phyloP scores from a whole-genome alignment of 2,888 invertebrate genomes.

The Agrochola circellaris region DNA sequence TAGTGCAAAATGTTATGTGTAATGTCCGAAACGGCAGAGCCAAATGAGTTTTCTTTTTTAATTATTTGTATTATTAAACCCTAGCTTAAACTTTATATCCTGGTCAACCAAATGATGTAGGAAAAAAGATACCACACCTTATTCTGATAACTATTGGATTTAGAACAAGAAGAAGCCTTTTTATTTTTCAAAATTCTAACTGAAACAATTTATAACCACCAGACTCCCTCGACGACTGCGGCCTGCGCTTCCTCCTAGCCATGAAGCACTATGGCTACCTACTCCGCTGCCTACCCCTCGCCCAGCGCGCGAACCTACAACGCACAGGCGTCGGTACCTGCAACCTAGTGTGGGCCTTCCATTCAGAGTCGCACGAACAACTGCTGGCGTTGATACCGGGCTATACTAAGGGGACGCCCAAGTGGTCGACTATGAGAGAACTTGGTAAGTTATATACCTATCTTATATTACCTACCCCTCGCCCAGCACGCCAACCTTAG shows the following conservation, averaged over 20 bases:
- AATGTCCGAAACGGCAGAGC: not conserved
- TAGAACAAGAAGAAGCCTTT: not conserved
- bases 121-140: not conserved
- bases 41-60: not conserved
- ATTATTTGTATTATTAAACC: not conserved
- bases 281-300: slow-evolving; percentile 97
- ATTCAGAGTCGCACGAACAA: slow-evolving; percentile 99
- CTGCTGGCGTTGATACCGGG: slow-evolving; percentile 97
- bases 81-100: not conserved
- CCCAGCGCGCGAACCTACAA: slow-evolving; percentile 96
- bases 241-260: slow-evolving; percentile 97
- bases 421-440: slow-evolving; percentile 97
- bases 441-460: slow-evolving; percentile 90
- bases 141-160: not conserved
- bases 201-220: slow-evolving; percentile 32
- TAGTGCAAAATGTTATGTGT: not conserved
- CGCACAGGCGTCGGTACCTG: slow-evolving; percentile 96
- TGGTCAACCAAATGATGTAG: not conserved
- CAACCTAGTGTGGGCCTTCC: slow-evolving; percentile 99
- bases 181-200: not conserved
- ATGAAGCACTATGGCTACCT: slow-evolving; percentile 99
- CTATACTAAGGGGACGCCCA: slow-evolving; percentile 95
- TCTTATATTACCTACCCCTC: not conserved
- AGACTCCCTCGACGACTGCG: slow-evolving; percentile 99
- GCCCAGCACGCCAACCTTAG: not conserved